Conservation (phyloP, 2,888 invertebrate genomes). For the Drosophila meridiana region DNA sequence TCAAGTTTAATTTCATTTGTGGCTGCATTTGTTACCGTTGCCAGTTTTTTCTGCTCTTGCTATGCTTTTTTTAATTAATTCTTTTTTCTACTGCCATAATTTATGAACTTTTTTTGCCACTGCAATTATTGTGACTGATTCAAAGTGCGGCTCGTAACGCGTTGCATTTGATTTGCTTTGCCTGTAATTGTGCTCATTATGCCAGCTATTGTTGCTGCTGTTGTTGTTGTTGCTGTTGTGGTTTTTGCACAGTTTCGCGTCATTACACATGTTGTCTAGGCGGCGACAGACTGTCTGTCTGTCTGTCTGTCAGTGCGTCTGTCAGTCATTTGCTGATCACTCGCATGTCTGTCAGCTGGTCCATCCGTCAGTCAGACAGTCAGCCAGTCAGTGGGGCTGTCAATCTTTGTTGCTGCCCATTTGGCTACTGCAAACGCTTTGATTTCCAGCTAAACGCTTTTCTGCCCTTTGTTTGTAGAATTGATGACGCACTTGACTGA, state of each 20-base stretch:
- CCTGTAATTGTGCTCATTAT: constrained; percentile 77
- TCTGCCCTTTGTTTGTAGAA: constrained; percentile 67
- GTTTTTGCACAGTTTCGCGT: constrained; percentile 60
- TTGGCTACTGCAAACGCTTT: constrained; percentile 47
- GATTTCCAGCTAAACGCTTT: constrained; percentile 54
- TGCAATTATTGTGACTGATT: constrained; percentile 76
- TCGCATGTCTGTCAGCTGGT: constrained; percentile 34
- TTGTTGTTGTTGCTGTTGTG: constrained; percentile 35
- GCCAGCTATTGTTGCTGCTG: constrained; percentile 54
- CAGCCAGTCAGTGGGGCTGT: constrained; percentile 47
- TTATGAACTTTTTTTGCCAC: constrained; percentile 67
- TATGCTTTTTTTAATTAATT: constrained; percentile 72
- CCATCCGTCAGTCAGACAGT: constrained; percentile 28
- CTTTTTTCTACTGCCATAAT: constrained; percentile 71
- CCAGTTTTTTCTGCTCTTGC: constrained; percentile 62
- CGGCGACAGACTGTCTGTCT: constrained; percentile 55
- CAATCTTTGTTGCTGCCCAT: constrained; percentile 48
- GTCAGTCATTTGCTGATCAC: constrained; percentile 40
- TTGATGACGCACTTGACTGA: constrained; percentile 74
- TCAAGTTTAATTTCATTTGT: constrained; percentile 26
- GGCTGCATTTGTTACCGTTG: constrained; percentile 66
- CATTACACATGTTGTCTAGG: constrained; percentile 74
- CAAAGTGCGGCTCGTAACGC: constrained; percentile 68
- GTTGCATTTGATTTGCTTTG: constrained; percentile 79
- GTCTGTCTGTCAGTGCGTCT: constrained; percentile 29